Evolutionary conservation across 1,140 invertebrate genomes (phyloP).

Genomic region (Drosophila ficusphila): DNA sequence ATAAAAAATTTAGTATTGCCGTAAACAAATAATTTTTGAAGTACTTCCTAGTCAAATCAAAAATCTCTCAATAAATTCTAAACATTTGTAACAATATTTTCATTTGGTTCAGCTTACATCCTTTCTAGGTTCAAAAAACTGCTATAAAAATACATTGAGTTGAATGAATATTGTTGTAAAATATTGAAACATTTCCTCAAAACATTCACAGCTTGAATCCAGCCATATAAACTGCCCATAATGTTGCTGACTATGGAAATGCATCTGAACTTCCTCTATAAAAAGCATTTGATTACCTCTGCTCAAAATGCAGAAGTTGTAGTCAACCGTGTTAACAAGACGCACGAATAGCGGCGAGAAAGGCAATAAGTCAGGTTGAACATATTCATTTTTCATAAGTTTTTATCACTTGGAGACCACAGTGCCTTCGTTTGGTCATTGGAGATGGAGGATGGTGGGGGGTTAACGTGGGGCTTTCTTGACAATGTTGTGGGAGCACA

Average conservation of each 20-base stretch:
- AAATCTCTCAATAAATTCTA: too few relatives aligned
- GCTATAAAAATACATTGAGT: background rate
- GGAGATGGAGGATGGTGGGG: background rate
- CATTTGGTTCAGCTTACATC: too few relatives aligned
- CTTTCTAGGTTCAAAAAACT: too few relatives aligned
- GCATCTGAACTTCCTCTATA: conserved; percentile 20
- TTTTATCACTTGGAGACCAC: conserved; percentile 33
- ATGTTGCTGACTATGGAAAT: conserved; percentile 13
- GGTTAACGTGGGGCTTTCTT: background rate
- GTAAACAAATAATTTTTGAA: too few relatives aligned
- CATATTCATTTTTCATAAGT: conserved; percentile 27
- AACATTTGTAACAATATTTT: too few relatives aligned
- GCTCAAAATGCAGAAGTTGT: conserved; percentile 37
- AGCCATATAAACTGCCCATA: background rate
- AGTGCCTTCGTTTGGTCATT: conserved; percentile 34
- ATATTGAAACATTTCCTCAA: background rate
- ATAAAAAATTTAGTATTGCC: too few relatives aligned
- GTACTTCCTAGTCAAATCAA: too few relatives aligned
- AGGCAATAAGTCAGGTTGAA: conserved; percentile 28
- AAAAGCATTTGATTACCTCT: conserved; percentile 16
- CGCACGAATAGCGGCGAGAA: conserved; percentile 15
- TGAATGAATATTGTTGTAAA: too few relatives aligned
- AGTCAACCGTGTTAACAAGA: conserved; percentile 29
- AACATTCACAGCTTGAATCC: too few relatives aligned
- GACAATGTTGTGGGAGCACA: conserved; percentile 47